A percentile compares a stretch with the other conserved stretches of the same genome.
phyloP scores from a whole-genome alignment of 1,140 invertebrate species.

The Pomacea maculata region DNA sequence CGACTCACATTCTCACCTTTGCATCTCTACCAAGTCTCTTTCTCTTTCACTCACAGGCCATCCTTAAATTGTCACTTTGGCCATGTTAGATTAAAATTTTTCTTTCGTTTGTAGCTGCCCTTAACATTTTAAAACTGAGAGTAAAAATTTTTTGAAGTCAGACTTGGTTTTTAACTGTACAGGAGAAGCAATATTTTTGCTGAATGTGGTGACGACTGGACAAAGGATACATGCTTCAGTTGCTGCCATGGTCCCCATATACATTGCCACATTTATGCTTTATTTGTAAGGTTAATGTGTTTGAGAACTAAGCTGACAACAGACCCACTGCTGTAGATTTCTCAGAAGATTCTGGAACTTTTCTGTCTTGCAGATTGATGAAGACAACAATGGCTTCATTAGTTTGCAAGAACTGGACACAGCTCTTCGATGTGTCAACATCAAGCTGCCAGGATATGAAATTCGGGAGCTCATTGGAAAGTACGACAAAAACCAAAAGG shows the following conservation, averaged over 20 bases:
- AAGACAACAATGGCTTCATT: constrained; percentile 89
- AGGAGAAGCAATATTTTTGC: too few relatives aligned
- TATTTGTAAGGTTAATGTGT: neutral
- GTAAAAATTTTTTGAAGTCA: too few relatives aligned
- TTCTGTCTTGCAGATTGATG: constrained; percentile 82
- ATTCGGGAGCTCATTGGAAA: constrained; percentile 87
- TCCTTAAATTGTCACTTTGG: too few relatives aligned
- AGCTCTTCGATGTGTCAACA: constrained; percentile 88
- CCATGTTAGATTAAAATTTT: too few relatives aligned
- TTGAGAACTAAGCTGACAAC: neutral
- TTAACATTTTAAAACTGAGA: too few relatives aligned
- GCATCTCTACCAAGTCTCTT: too few relatives aligned
- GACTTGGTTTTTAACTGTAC: too few relatives aligned
- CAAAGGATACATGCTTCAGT: neutral
- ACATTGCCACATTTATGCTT: neutral
- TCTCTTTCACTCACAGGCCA: too few relatives aligned
- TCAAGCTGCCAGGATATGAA: constrained; percentile 92
- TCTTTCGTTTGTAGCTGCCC: too few relatives aligned
- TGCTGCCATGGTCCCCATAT: neutral
- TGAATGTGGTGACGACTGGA: too few relatives aligned
- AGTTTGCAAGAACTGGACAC: constrained; percentile 87
- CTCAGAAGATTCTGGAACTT: neutral
- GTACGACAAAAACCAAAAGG: constrained; percentile 72
- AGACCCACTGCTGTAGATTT: neutral
- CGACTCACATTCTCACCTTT: too few relatives aligned